These are phyloP conservation scores for Hirudinaria manillensis DNA, from an alignment of 2,888 invertebrate species.

Conservation along the genomic window DNA sequence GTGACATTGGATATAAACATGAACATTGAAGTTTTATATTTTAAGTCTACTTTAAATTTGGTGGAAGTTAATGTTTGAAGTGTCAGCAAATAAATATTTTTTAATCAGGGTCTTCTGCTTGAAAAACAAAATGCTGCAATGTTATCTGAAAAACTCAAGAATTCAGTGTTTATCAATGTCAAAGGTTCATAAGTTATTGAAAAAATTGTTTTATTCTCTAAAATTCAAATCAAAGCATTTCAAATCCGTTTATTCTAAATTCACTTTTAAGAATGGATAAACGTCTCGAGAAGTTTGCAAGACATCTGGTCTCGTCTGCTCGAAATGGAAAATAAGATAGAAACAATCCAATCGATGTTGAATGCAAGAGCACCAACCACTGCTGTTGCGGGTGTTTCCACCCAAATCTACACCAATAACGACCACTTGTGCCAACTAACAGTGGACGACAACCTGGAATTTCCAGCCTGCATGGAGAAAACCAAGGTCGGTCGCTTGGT, in stretches of 20 bases:
- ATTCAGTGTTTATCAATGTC: background rate
- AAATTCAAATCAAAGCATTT: background rate
- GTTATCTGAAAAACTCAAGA: background rate
- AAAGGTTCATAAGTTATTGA: background rate
- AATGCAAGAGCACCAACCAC: background rate
- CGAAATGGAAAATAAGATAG: slow-evolving; percentile 1
- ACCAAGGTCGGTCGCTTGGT: background rate
- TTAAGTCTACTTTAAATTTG: background rate
- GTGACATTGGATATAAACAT: no score
- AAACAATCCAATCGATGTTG: background rate
- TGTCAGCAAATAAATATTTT: background rate
- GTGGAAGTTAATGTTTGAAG: background rate
- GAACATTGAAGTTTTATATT: no score
- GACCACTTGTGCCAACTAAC: background rate
- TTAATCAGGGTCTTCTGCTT: background rate
- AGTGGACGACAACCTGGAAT: background rate
- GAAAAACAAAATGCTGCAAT: background rate
- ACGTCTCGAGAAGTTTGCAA: background rate
- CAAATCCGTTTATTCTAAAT: no score
- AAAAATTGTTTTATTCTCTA: background rate
- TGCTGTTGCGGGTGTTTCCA: background rate
- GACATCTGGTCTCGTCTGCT: background rate
- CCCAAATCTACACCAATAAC: background rate
- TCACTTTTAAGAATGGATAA: slow-evolving; percentile 5
- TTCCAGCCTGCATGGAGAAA: background rate